A percentile compares a stretch with the other conserved stretches of the same genome.
Evolutionary conservation across 2,888 invertebrate species (phyloP).

Genomic region (Itoplectis maculator): DNA sequence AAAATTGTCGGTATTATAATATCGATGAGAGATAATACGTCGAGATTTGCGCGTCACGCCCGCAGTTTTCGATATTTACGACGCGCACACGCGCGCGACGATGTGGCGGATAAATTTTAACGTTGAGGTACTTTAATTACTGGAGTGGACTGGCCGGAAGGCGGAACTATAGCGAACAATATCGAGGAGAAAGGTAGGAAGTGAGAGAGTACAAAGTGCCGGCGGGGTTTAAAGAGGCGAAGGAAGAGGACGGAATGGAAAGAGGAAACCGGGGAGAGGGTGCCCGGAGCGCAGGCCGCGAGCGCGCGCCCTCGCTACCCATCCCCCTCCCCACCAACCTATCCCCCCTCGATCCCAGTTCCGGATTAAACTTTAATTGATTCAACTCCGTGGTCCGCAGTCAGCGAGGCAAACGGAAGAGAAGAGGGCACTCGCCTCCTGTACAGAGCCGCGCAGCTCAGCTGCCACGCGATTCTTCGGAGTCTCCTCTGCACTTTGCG

Average conservation of each 20-base stretch:
- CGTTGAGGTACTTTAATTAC: constrained; percentile 25
- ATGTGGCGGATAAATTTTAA: background rate
- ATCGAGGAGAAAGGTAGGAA: constrained; percentile 42
- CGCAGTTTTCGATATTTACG: background rate
- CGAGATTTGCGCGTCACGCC: background rate
- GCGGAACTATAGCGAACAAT: constrained; percentile 38
- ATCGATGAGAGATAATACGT: too few species aligned
- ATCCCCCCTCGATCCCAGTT: constrained; percentile 85
- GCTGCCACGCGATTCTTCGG: constrained; percentile 70
- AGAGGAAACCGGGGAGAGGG: constrained; percentile 65
- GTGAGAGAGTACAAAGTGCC: constrained; percentile 50
- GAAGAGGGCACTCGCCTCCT: constrained; percentile 78
- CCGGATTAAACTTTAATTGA: constrained; percentile 88
- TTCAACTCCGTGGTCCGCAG: constrained; percentile 84
- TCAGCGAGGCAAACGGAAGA: constrained; percentile 80
- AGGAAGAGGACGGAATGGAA: constrained; percentile 70
- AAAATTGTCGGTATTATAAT: too few species aligned
- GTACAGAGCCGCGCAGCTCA: constrained; percentile 61
- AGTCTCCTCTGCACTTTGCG: constrained; percentile 45
- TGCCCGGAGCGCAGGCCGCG: constrained; percentile 34
- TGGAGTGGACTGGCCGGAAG: constrained; percentile 23
- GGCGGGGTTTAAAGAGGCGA: constrained; percentile 67
- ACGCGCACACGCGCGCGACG: background rate
- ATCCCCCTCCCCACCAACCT: too few species aligned
- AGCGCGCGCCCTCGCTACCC: constrained; percentile 17